These are phyloP conservation scores for Lepisosteus oculatus DNA, from an alignment of 2,113 vertebrate genomes.

Conservation along the genomic window DNA sequence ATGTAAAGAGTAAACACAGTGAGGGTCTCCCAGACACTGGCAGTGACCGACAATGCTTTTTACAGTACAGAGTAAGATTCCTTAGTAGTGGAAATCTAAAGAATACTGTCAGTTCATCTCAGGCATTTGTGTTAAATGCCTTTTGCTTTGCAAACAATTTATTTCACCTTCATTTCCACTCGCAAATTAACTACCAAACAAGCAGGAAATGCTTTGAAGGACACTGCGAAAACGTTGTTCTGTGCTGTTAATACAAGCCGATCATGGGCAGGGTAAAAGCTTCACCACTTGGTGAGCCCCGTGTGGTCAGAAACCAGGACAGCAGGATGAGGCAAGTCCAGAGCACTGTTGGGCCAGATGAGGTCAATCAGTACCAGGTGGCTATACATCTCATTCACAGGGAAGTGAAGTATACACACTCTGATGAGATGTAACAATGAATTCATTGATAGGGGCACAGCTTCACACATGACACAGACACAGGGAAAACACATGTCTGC, in stretches of 20 bases:
- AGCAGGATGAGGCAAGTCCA: not conserved
- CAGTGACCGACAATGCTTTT: no score
- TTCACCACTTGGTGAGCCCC: not conserved
- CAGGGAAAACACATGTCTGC: not conserved
- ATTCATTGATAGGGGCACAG: not conserved
- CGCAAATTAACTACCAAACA: no score
- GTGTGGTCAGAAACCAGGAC: not conserved
- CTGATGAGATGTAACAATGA: not conserved
- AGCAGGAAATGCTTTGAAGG: no score
- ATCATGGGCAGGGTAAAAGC: not conserved
- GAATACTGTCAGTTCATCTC: no score
- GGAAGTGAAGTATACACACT: conserved; percentile 3
- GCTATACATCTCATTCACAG: not conserved
- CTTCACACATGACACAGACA: not conserved
- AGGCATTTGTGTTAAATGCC: no score
- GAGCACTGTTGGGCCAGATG: not conserved
- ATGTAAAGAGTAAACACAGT: no score
- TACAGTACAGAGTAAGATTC: no score
- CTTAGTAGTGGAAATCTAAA: no score
- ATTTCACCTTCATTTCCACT: no score
- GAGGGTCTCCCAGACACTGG: no score
- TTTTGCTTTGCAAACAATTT: no score
- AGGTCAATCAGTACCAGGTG: conserved; percentile 6
- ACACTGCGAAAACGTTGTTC: not conserved
- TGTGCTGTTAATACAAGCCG: not conserved